A percentile compares a stretch with the other conserved stretches of the same genome.
Conservation (phyloP, 1,140 invertebrate genomes). For the Oppia nitens region DNA sequence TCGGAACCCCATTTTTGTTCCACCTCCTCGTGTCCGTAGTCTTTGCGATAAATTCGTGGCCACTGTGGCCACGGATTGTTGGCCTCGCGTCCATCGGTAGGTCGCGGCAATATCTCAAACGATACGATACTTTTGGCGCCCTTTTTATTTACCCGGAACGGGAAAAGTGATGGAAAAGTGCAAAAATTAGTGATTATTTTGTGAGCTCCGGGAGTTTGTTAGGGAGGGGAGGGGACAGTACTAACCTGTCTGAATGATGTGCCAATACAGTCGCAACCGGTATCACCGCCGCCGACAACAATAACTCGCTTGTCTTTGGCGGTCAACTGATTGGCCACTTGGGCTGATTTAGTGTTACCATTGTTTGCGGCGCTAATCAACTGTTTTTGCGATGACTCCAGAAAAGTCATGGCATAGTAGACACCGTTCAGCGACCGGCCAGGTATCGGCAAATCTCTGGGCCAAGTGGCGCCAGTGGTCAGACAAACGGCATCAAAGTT, state of each 20-base stretch:
- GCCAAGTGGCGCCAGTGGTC: conserved; percentile 87
- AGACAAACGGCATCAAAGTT: conserved; percentile 74
- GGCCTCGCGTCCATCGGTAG: conserved; percentile 57
- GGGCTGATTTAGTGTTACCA: too few relatives aligned
- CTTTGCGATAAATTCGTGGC: conserved; percentile 86
- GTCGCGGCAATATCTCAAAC: conserved; percentile 92
- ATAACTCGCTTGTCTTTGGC: conserved; percentile 91
- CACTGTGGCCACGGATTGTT: conserved; percentile 96
- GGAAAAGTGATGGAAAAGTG: background rate
- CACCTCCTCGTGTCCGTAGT: conserved; percentile 97
- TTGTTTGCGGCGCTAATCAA: conserved; percentile 40
- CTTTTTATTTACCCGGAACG: conserved; percentile 25
- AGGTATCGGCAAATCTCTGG: conserved; percentile 53
- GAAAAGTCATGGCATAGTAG: conserved; percentile 92
- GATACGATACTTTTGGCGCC: conserved; percentile 89
- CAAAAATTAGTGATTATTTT: background rate
- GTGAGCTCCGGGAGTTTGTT: too few relatives aligned
- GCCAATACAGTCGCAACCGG: conserved; percentile 98
- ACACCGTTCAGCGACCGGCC: conserved; percentile 76
- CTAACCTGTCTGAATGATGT: conserved; percentile 75
- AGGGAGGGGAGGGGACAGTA: background rate
- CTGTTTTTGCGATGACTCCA: conserved; percentile 92
- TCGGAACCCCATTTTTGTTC: conserved; percentile 76
- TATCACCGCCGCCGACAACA: conserved; percentile 95
- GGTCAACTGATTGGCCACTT: conserved; percentile 33